Evolutionary conservation across 1,140 invertebrate genomes (phyloP).

Genomic region (Antheraea mylitta): DNA sequence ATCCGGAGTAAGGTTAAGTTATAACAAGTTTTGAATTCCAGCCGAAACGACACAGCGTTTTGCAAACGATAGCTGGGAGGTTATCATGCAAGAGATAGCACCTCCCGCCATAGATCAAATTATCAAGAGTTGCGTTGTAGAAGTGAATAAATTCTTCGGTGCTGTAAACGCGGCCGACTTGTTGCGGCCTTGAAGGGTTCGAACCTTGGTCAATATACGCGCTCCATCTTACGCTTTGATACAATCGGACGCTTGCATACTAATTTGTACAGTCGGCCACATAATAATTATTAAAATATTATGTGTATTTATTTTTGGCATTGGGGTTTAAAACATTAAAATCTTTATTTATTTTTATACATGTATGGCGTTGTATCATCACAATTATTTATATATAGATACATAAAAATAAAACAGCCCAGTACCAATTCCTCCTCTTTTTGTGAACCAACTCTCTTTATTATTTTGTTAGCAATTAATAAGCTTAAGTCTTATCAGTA

Average conservation of each 20-base stretch:
- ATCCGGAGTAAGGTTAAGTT: neutral
- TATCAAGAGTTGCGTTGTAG: conserved; percentile 54
- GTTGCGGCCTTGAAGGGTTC: conserved; percentile 52
- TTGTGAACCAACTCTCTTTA: too few species aligned
- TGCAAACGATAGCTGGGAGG: conserved; percentile 67
- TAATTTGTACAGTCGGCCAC: neutral
- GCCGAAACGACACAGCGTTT: conserved; percentile 68
- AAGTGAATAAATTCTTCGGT: conserved; percentile 55
- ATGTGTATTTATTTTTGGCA: neutral
- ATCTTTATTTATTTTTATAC: too few species aligned
- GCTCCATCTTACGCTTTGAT: neutral
- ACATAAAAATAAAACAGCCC: too few species aligned
- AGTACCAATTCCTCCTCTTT: too few species aligned
- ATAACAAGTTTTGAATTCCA: conserved; percentile 38
- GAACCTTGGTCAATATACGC: conserved; percentile 13
- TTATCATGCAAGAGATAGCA: conserved; percentile 72
- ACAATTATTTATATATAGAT: too few species aligned
- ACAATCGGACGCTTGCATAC: neutral
- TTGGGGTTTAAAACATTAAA: neutral
- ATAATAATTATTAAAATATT: neutral
- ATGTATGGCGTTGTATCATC: too few species aligned
- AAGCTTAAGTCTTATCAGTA: too few species aligned
- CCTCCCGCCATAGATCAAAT: conserved; percentile 65
- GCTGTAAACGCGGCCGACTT: conserved; percentile 50
- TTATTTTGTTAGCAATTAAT: too few species aligned